Base-by-base conservation (phyloP, 2,797 vertebrate species). In the Acrossocheilus fasciatus region DNA sequence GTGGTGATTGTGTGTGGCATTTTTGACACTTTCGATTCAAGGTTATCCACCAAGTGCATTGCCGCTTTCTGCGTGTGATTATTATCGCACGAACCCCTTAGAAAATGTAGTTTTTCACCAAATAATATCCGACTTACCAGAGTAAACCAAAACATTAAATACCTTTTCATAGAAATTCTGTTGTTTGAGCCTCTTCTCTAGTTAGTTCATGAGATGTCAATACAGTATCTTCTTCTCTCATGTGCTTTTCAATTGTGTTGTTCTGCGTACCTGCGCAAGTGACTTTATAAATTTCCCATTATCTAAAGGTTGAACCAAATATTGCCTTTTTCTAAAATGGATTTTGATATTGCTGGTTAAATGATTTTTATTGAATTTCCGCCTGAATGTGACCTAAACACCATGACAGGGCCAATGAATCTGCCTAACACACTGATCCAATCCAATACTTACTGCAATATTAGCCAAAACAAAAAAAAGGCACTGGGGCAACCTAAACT, bases 1-100 rank as follows among this genome's bases (percentile, higher is more conserved):
- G 54, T 82, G 66, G 68, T 43, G 50, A 73, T 80, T 68, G 36
- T 78, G 30, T 34, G 78, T 69, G 76, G 59, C 77, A 43, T 39
- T 75, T 78, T 80, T 84, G 50, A 87, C 64, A 64, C 50, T 59
- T 70, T 39, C 17, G n/a, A 76, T 85, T 59, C 86, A 82, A 83
- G 85, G 85, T 41, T 86, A 84, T 75, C 34, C 26, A 23, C 18
- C 81, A 20, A 83, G 72, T 76, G 54, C 18, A 17, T 59, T 70
- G 70, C 52, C 2, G 47, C 50, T 64, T 82, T 81, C 45, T n/a
- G n/a, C 26, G 2, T 14, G 6, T 52, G 57, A 62, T 41, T 62
- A 81, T 86, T 17, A 66, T 81, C 47, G 17, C 36, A 12, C 54
- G 3, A 4, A 20, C 17, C 52, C 12, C 7, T 47, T 23, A 39